A percentile compares a stretch with the other conserved stretches of the same genome.
phyloP scores from a whole-genome alignment of 2,888 invertebrate species.

The Cacoxenus indagator region DNA sequence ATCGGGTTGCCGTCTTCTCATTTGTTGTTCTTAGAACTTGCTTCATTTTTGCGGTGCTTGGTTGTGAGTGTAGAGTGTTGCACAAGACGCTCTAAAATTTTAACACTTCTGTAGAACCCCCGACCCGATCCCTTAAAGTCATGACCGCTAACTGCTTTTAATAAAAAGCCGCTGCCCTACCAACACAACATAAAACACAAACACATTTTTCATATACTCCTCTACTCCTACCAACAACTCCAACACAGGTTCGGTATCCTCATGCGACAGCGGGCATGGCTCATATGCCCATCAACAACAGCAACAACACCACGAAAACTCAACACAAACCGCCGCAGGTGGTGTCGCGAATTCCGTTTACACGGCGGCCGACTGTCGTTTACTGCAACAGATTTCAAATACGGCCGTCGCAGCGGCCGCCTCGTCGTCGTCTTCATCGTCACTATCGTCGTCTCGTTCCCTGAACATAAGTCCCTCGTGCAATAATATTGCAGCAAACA shows the following conservation, averaged over 20 bases:
- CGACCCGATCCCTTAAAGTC: neutral
- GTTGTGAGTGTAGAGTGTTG: too few relatives aligned
- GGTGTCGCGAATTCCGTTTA: constrained; percentile 50
- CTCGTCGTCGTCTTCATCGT: neutral
- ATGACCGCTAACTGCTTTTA: neutral
- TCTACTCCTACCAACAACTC: constrained; percentile 22
- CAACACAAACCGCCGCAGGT: constrained; percentile 28
- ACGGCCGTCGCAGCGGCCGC: constrained; percentile 49
- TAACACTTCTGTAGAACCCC: neutral
- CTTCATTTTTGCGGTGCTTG: neutral
- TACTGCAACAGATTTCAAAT: constrained; percentile 65
- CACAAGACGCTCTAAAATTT: too few relatives aligned
- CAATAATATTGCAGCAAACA: constrained; percentile 50
- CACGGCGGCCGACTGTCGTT: constrained; percentile 64
- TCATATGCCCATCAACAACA: constrained; percentile 76
- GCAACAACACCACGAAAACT: constrained; percentile 27
- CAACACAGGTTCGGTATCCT: constrained; percentile 84
- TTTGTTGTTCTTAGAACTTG: too few relatives aligned
- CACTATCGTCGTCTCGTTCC: constrained; percentile 36
- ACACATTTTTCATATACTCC: neutral
- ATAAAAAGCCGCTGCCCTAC: constrained; percentile 38
- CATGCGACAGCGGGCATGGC: constrained; percentile 92
- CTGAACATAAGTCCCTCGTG: constrained; percentile 58
- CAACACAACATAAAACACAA: constrained; percentile 39
- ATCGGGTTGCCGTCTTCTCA: too few relatives aligned